A percentile compares a stretch with the other conserved stretches of the same genome.
These are phyloP conservation scores for Ophiodon elongatus DNA, from an alignment of 2,113 vertebrate genomes.

Conservation along the genomic window DNA sequence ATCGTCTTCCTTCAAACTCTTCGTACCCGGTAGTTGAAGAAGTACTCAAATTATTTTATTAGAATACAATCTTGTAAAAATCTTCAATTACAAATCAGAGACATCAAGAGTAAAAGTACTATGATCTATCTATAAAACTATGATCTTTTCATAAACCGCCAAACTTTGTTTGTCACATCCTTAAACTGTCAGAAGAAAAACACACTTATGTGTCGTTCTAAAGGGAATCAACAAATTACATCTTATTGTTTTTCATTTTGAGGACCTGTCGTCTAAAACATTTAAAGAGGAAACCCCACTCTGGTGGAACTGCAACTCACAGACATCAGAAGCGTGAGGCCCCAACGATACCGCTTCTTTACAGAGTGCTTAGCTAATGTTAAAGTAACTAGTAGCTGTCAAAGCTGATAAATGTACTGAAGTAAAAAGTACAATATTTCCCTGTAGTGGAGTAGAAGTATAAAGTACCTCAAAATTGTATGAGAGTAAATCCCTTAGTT, in stretches of 20 bases:
- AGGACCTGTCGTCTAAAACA: neutral
- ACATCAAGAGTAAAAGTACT: neutral
- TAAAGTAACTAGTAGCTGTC: neutral
- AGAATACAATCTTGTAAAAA: neutral
- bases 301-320: neutral
- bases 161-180: neutral
- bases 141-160: neutral
- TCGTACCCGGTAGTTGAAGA: neutral
- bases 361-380: neutral
- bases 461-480: neutral
- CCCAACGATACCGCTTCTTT: too few relatives aligned
- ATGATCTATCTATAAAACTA: neutral
- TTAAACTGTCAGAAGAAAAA: neutral
- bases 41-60: neutral
- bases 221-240: neutral
- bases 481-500: neutral
- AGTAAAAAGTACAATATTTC: neutral
- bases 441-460: neutral
- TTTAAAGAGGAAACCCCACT: neutral
- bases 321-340: neutral
- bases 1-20: neutral
- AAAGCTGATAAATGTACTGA: neutral
- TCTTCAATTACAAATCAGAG: neutral
- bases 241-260: neutral
- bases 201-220: neutral